phyloP scores from a whole-genome alignment of 2,888 invertebrate genomes.

The Lamproptera curius region DNA sequence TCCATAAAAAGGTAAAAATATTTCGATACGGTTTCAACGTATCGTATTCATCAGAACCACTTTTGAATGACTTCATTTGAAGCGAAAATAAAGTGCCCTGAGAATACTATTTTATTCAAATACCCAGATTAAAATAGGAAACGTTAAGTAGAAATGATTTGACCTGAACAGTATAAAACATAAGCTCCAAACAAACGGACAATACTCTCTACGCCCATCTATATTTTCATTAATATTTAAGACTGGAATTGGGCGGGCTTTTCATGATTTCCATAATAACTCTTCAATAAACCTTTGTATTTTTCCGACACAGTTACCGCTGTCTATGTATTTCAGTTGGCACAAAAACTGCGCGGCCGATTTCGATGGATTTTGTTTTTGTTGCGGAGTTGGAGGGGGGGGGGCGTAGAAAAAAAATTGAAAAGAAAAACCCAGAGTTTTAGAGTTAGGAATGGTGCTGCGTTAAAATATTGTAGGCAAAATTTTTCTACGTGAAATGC shows the following conservation, averaged over 20 bases:
- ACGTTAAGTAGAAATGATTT: too few relatives aligned
- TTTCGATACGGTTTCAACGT: too few relatives aligned
- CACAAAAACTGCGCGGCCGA: conserved; percentile 27
- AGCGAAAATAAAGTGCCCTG: too few relatives aligned
- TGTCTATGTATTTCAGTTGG: conserved; percentile 27
- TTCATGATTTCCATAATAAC: conserved; percentile 17
- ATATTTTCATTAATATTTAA: not conserved
- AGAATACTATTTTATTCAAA: too few relatives aligned
- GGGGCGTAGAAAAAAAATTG: conserved; percentile 23
- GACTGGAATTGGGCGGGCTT: not conserved
- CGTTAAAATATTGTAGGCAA: conserved; percentile 20
- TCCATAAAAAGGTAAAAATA: too few relatives aligned
- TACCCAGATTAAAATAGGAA: too few relatives aligned
- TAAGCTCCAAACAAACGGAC: too few relatives aligned
- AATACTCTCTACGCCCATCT: too few relatives aligned
- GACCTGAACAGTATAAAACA: too few relatives aligned
- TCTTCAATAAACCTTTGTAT: conserved; percentile 20
- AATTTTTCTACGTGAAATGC: conserved; percentile 19
- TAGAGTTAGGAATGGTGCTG: conserved; percentile 21
- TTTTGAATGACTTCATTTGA: too few relatives aligned
- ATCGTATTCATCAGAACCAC: too few relatives aligned
- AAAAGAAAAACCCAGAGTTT: conserved; percentile 25
- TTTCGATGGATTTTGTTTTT: conserved; percentile 27
- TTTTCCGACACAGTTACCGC: conserved; percentile 23
- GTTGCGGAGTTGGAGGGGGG: conserved; percentile 23